A percentile compares a stretch with the other conserved stretches of the same genome.
Conservation (phyloP, 2,888 invertebrate genomes). For the Oscheius sp. region DNA sequence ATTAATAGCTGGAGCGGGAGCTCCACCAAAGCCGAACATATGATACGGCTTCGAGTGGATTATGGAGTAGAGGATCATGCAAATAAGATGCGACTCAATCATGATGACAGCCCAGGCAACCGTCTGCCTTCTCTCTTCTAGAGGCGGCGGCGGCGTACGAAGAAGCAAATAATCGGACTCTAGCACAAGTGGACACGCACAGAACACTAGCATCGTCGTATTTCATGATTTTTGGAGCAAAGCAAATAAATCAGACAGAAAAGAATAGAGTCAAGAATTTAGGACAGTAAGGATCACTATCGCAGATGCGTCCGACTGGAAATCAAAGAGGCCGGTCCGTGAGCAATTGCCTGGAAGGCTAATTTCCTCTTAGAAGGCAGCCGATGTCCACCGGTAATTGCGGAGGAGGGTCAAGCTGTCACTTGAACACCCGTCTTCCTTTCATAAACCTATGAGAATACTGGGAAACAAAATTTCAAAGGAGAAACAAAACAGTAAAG, state of each 20-base stretch:
- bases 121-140: slow-evolving; percentile 12
- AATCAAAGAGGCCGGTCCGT: slow-evolving; percentile 24
- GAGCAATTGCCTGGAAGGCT: slow-evolving; percentile 32
- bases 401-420: slow-evolving; percentile 25
- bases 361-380: slow-evolving; percentile 27
- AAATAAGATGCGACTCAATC: slow-evolving; percentile 20
- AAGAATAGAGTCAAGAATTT: not conserved
- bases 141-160: too few species aligned
- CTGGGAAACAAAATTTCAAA: too few species aligned
- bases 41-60: not conserved
- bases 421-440: too few species aligned
- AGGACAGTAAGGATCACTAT: not conserved
- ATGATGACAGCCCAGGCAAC: slow-evolving; percentile 20
- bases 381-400: slow-evolving; percentile 23
- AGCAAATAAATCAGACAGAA: not conserved
- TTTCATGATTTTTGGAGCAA: slow-evolving; percentile 4
- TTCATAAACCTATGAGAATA: too few species aligned
- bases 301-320: slow-evolving; percentile 4
- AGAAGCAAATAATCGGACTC: slow-evolving; percentile 12
- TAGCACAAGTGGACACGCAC: slow-evolving; percentile 28
- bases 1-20: not conserved
- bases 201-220: slow-evolving; percentile 6
- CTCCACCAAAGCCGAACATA: not conserved
- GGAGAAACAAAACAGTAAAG: too few species aligned
- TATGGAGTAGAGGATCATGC: slow-evolving; percentile 18